phyloP scores from a whole-genome alignment of 2,888 invertebrate genomes.

The Plusia festucae region DNA sequence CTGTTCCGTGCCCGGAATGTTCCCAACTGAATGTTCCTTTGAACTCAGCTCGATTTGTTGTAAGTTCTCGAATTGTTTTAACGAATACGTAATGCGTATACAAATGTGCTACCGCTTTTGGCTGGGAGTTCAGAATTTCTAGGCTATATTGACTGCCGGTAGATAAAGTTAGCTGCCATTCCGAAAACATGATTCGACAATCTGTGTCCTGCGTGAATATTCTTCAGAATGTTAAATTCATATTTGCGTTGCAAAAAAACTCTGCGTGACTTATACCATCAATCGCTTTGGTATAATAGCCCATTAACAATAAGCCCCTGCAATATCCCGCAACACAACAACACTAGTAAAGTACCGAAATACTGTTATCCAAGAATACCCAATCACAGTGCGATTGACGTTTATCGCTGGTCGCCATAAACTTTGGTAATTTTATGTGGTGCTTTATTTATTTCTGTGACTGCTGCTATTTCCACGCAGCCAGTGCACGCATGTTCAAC shows the following conservation, averaged over 20 bases:
- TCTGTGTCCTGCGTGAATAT: neutral
- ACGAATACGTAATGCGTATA: conserved; percentile 5
- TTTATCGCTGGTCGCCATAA: conserved; percentile 64
- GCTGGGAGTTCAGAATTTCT: neutral
- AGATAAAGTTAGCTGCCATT: neutral
- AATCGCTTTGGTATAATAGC: conserved; percentile 12
- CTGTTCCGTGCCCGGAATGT: conserved; percentile 22
- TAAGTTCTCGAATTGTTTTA: conserved; percentile 22
- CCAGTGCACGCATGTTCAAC: conserved; percentile 24
- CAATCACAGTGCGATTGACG: conserved; percentile 65
- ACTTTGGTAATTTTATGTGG: conserved; percentile 57
- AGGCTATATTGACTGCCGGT: neutral
- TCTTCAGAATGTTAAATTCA: neutral
- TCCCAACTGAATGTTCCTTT: conserved; percentile 24
- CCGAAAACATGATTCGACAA: neutral
- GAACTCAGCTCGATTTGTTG: conserved; percentile 9
- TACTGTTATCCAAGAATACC: conserved; percentile 48
- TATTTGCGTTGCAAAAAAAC: too few relatives aligned
- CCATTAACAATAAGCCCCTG: conserved; percentile 1
- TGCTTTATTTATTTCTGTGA: conserved; percentile 54
- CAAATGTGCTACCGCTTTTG: neutral
- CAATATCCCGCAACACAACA: conserved; percentile 38
- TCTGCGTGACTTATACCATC: neutral
- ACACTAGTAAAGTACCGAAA: conserved; percentile 41
- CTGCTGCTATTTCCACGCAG: conserved; percentile 21